Conservation (phyloP, 2,113 vertebrate genomes). For the Trochalopteron elliotii region DNA sequence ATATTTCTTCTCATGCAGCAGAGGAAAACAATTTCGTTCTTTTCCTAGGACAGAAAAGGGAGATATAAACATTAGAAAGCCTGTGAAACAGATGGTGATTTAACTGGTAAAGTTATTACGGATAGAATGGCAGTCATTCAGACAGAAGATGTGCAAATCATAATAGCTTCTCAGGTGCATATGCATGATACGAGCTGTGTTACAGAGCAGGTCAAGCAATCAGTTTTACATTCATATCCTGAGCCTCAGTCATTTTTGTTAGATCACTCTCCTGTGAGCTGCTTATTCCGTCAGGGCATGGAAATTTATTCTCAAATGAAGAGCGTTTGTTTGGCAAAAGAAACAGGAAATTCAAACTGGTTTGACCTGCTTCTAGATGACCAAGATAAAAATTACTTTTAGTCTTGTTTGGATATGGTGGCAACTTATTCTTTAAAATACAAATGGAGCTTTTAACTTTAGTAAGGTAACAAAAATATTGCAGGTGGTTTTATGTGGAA, state of each 20-base stretch:
- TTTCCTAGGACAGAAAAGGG: slow-evolving; percentile 22
- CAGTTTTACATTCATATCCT: slow-evolving; percentile 43
- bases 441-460: neutral
- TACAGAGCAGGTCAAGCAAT: slow-evolving; percentile 45
- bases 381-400: neutral
- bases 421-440: slow-evolving; percentile 10
- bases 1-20: neutral
- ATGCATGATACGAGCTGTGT: slow-evolving; percentile 20
- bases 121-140: slow-evolving; percentile 2
- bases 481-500: neutral
- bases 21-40: slow-evolving; percentile 17
- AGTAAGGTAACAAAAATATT: neutral
- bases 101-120: slow-evolving; percentile 56
- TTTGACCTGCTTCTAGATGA: slow-evolving; percentile 45
- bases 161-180: slow-evolving; percentile 42
- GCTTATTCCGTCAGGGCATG: slow-evolving; percentile 24
- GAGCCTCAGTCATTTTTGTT: slow-evolving; percentile 33
- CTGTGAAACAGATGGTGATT: slow-evolving; percentile 50
- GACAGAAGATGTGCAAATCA: slow-evolving; percentile 49
- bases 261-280: slow-evolving; percentile 50
- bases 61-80: slow-evolving; percentile 37
- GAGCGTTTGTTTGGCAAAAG: neutral
- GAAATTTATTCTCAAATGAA: slow-evolving; percentile 54
- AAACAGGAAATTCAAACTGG: slow-evolving; percentile 22
- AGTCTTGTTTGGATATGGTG: neutral